These are phyloP conservation scores for Mamestra brassicae DNA, from an alignment of 2,888 invertebrate genomes.

Conservation along the genomic window DNA sequence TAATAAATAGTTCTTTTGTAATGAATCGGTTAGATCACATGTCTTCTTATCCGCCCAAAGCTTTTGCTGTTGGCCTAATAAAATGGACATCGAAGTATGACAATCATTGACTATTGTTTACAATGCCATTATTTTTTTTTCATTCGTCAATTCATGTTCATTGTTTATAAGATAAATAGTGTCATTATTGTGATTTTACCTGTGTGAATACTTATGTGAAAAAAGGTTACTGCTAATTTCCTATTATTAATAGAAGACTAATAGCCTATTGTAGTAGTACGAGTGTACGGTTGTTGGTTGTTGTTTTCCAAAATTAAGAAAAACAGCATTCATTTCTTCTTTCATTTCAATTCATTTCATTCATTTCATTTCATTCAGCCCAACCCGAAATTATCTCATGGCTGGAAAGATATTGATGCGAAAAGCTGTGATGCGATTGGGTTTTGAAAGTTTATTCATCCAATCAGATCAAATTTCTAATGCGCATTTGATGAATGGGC, in stretches of 20 bases:
- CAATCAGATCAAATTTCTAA: no score
- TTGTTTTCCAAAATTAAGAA: not conserved
- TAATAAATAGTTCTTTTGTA: no score
- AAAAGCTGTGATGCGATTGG: no score
- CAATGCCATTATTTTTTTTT: constrained; percentile 18
- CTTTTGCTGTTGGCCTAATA: not conserved
- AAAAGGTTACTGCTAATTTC: constrained; percentile 22
- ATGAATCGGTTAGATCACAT: no score
- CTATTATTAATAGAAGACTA: not conserved
- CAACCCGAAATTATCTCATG: no score
- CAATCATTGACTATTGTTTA: constrained; percentile 22
- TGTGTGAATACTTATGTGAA: constrained; percentile 16
- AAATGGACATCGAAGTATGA: not conserved
- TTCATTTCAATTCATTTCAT: no score
- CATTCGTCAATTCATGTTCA: constrained; percentile 1
- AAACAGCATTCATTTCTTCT: not conserved
- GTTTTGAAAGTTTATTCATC: no score
- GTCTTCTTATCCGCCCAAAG: not conserved
- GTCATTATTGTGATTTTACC: constrained; percentile 16
- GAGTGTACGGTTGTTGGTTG: not conserved
- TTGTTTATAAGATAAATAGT: constrained; percentile 20
- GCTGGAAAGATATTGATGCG: no score
- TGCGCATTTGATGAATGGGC: no score
- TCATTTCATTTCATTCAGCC: no score
- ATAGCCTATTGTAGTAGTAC: not conserved